Evolutionary conservation across 2,797 vertebrate species (phyloP), one percentile per base, ranked within the genome.

Genomic region (Lutjanus argentimaculatus): DNA sequence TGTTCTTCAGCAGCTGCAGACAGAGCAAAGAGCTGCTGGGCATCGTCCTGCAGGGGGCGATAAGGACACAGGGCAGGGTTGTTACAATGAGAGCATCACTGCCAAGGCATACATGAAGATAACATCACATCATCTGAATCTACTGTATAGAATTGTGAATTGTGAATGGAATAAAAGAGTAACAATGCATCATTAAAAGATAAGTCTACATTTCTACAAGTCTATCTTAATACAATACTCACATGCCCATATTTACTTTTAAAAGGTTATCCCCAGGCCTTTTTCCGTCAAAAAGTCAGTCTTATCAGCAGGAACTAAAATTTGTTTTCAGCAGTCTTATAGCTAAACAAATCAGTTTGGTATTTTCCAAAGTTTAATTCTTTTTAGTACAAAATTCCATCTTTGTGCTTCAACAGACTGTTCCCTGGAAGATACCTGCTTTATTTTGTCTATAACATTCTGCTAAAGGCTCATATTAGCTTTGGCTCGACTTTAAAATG

Each of bases 11-110:
- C 98, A 0, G 97, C 94, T 25, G 97, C 97, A 45, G 98, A 96
- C 84, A 99, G 95, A 0, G 97, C 97, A 55, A 99, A 99, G 76
- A 99, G 96, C 95, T 99, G 99, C 76, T 97, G 97, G 77, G 98
- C 98, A 1, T 99, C 98, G 0, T 99, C 99, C 99, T 99, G 94
- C 72, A 83, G 81, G 85, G 70, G 75, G 83, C 14, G 10, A 40
- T 4, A 72, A 17, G 45, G 46, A 82, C 55, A 87, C 55, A 67
- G 19, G 6, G 65, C 48, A 42, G 13, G 30, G n/a, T 15, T 9
- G 65, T 71, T 49, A 40, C 5, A 75, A 12, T 40, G 9, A 22
- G 2, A 70, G 16, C 9, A 9, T 55, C 17, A 49, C 16, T 59
- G 30, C 6, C 12, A 68, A 61, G 43, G 67, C 4, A 15, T 45